These are phyloP conservation scores for Triplophysa tibetana DNA, from an alignment of 2,113 vertebrate genomes.

Conservation along the genomic window DNA sequence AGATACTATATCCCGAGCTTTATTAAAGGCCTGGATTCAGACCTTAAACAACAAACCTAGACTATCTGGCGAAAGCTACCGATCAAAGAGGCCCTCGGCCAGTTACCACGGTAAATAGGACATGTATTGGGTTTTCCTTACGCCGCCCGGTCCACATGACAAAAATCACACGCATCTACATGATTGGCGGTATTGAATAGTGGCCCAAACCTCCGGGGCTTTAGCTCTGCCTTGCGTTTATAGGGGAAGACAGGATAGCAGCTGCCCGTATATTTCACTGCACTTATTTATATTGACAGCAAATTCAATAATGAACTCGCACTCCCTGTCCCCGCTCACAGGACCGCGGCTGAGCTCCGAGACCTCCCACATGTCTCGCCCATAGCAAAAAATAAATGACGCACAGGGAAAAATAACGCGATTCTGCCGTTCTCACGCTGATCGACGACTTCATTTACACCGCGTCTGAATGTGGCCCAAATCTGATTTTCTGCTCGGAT, in stretches of 20 bases:
- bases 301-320: conserved; percentile 43
- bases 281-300: conserved; percentile 42
- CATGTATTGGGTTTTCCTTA: conserved; percentile 35
- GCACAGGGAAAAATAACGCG: not conserved
- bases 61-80: conserved; percentile 15
- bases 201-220: conserved; percentile 40
- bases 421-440: too few species aligned
- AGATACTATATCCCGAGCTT: conserved; percentile 11
- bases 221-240: conserved; percentile 29
- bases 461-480: too few species aligned
- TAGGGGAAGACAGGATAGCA: conserved; percentile 30
- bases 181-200: conserved; percentile 51
- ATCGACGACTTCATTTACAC: too few species aligned
- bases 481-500: too few species aligned
- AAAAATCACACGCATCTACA: conserved; percentile 39
- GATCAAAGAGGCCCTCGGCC: not conserved
- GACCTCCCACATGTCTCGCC: not conserved
- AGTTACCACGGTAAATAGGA: not conserved
- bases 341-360: not conserved
- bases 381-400: conserved; percentile 6
- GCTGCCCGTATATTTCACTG: conserved; percentile 21
- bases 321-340: conserved; percentile 7
- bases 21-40: conserved; percentile 38
- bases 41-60: not conserved
- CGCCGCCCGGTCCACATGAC: conserved; percentile 9